Evolutionary conservation across 1,140 invertebrate genomes (phyloP), one percentile per base, ranked within the genome.

Genomic region (Hetaerina americana): DNA sequence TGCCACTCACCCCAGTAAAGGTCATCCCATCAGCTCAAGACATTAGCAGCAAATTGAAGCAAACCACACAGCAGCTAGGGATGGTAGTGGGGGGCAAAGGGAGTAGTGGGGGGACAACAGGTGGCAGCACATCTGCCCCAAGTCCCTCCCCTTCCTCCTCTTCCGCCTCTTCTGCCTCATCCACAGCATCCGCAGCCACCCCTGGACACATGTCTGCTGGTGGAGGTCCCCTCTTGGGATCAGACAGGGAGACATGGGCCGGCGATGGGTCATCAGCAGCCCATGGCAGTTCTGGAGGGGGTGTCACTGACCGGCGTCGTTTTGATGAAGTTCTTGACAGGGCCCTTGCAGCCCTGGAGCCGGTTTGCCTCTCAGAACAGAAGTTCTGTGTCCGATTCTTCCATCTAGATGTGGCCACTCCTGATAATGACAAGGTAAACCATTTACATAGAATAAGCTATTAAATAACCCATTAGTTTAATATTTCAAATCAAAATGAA

Each of bases 301-400:
- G 87, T 75, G 77, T 84, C 22, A 78, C 82, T 40, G 86, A 86
- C 73, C 79, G 87, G 69, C 79, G 83, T 72, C 79, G 84, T 72
- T 89, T 89, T 79, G 90, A 93, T 78, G 86, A 87, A 66, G 84
- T 92, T 22, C 82, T 95, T 66, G 92, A 95, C 78, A 86, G 89
- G 79, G 89, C 96, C 24, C 81, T 98, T 8, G 90, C 89, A 66
- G 91, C 96, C 78, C 84, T 98, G 68, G 95, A 97, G 79, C 93
- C 92, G 26, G 88, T 96, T 73, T 97, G 96, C 80, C 84, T 97
- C 49, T 90, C 91, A 25, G 97, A 99, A 80, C 96, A 99, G 82
- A 90, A 95, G 74, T 99, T 99, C 83, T 98, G 95, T 80, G 89
- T 94, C 12, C 86, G 88, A 29, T 99, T 98, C 82, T 96, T 99